Base-by-base conservation (phyloP, 2,113 vertebrate species). In the Coptodon rendalli region DNA sequence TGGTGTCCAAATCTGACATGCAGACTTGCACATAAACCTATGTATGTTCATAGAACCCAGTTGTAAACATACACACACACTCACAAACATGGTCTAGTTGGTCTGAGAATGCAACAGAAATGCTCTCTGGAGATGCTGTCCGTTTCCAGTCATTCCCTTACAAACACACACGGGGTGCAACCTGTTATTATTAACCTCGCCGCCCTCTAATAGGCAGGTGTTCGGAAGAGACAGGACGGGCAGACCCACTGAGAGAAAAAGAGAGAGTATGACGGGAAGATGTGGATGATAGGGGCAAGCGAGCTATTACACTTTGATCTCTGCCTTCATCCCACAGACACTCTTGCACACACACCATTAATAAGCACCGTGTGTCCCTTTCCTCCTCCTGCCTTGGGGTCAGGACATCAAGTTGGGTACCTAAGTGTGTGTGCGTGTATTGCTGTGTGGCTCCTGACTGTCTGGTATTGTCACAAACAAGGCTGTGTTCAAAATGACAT, bases 101-200 rank as follows among this genome's bases (percentile, higher is more conserved):
- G 45, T 52, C 29, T 73, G 16, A 84, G 48, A 63, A 45, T 54
- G 81, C 29, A 80, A 84, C 27, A 80, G 29, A 52, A 53, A 38
- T 50, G 12, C 40, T 85, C 93, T 52, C 89, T 87, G 84, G 87
- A 93, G 86, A 61, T 82, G 66, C 27, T 68, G 54, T 54, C 59
- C 36, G 12, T 81, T 78, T 84, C 59, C 73, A 84, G 89, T 94
- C 89, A 91, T 94, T 86, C 82, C 53, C 82, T 82, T 56, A 24
- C 81, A 63, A 31, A 83, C 59, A 82, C 50, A 79, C 68, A 34
- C 36, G 2, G 71, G 71, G 43, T 78, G 71, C 63, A 93, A 95
- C 95, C 93, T 95, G 94, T 97, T 94, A 95, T 96, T 96, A 96
- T 96, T 96, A 96, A 93, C 88, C 82, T 24, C 53, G 84, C 40